Base-by-base conservation (phyloP, 2,113 vertebrate species). In the Thomomys bottae region DNA sequence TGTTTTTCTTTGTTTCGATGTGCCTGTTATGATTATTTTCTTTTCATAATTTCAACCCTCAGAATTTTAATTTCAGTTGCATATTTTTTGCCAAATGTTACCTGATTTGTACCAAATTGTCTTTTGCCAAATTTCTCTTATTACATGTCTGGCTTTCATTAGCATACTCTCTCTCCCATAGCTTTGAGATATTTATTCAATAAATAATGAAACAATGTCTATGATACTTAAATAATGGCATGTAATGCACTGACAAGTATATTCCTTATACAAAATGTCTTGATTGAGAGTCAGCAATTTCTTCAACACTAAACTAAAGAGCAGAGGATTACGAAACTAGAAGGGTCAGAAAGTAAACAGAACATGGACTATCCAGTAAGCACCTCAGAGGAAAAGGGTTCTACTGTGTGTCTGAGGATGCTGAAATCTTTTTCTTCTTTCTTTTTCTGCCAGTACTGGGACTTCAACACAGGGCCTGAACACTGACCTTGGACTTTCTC, bases 121-220 rank as follows among this genome's bases (percentile, higher is more conserved):
- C 54, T 87, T 76, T 87, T 88, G 1, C 34, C 88, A 73, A 82
- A 93, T 79, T 83, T 14, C 66, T 38, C 30, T 42, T 63, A 54
- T 87, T 67, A 42, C 10, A 21, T 78, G 36, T 88, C 26, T 70
- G 32, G 28, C 17, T 92, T 90, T 67, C 7, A 7, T 34, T 68
- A 73, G 40, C 73, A 32, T 63, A 40, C 2, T 66, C 6, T 79
- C 12, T 91, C 34, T 15, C 20, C 7, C 40, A 68, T 36, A 32
- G 59, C 57, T 68, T 63, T 49, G 79, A 28, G 36, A 83, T 92
- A 38, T 61, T 49, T 54, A 36, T 63, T n/a, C 77, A 90, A 78
- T 84, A 80, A 77, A 66, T 61, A 75, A 81, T 68, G 49, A 54
- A 18, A 54, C 18, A 54, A 17, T 54, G 2, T 26, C 54, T 18